Conservation (phyloP, 2,797 vertebrate species). For the Chrysocyon brachyurus region DNA sequence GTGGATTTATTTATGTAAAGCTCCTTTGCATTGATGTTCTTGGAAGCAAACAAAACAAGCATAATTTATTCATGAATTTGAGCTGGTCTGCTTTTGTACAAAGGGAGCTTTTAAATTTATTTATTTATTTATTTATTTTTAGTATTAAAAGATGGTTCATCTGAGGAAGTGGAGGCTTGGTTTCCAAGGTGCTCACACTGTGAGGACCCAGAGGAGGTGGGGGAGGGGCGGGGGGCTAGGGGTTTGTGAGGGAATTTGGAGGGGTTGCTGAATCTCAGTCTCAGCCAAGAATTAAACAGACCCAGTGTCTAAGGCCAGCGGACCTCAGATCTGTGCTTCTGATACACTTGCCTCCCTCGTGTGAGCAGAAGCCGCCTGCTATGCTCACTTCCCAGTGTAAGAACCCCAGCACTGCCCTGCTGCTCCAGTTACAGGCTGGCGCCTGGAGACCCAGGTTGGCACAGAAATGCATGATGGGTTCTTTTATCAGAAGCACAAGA, state of each 20-base stretch:
- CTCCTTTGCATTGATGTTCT: neutral
- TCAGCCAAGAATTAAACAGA: too few relatives aligned
- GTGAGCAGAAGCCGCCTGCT: too few relatives aligned
- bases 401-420: neutral
- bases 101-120: neutral
- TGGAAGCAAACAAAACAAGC: neutral
- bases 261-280: neutral
- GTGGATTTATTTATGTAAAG: neutral
- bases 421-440: neutral
- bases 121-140: neutral
- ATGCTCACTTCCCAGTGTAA: neutral
- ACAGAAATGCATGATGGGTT: neutral
- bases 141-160: neutral
- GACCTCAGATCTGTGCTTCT: too few relatives aligned
- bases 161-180: neutral
- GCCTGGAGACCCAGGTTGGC: neutral
- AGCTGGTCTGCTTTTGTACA: neutral
- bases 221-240: too few relatives aligned
- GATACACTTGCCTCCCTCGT: fast-evolving
- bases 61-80: neutral
- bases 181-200: neutral
- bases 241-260: too few relatives aligned
- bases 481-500: neutral
- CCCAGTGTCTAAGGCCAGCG: neutral
- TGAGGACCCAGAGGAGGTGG: neutral